Base-by-base conservation (phyloP, 2,113 vertebrate species). In the Dendrocopos noguchii region DNA sequence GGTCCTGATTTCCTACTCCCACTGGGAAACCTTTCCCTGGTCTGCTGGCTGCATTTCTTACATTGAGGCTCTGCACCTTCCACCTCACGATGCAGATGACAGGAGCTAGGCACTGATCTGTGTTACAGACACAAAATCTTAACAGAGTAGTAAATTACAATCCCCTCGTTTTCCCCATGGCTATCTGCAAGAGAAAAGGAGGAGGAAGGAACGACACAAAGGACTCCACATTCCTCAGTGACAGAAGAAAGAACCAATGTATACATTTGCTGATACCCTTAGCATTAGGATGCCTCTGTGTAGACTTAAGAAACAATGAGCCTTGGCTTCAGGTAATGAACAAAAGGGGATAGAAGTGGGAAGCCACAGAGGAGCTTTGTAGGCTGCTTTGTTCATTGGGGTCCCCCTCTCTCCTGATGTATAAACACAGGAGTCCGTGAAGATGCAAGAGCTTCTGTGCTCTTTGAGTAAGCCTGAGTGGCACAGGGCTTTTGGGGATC, bases 151-250 rank as follows among this genome's bases (percentile, higher is more conserved):
- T 80, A 95, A 93, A 93, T 90, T 90, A 93, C 87, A 89, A 11
- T 14, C 29, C 52, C 22, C 21, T 56, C 28, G 60, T 83, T 94
- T 94, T 91, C 92, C 85, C 90, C 85, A 88, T 83, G 73, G 95
- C 90, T 86, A 96, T 96, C 92, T 95, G 80, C 95, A 95, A 96
- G 57, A 96, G 95, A 96, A 95, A 96, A 95, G 79, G 28, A 14
- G 73, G 53, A 94, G 80, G 95, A 95, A 95, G 73, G 82, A 91
- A 85, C 27, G 73, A 90, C 85, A 96, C 95, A 96, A 96, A 96
- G 73, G 90, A 94, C 57, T 95, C 57, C 82, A 86, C 95, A 96
- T 96, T 95, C 95, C 95, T 94, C 88, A 96, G 90, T 94, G 95
- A 95, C 95, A 95, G 93, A 95, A 95, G 90, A 93, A 93, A 94